These are phyloP conservation scores for Epizoanthus ramosus DNA, from an alignment of 92 coral and sea anemone genomes.

Conservation along the genomic window DNA sequence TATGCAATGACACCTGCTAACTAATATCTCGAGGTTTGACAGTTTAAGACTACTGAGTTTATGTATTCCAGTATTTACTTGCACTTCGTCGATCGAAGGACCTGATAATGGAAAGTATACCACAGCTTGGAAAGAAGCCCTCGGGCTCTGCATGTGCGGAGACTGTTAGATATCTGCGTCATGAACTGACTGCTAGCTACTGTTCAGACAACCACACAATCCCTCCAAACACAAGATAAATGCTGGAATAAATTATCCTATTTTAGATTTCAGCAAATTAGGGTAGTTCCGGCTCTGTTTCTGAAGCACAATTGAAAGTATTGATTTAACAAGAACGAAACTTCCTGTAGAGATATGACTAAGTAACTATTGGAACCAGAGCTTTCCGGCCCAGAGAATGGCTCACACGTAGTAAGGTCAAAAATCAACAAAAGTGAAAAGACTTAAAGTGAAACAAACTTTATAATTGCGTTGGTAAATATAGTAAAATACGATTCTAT, in stretches of 20 bases:
- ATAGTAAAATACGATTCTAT: too few species aligned
- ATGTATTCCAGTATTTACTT: constrained; percentile 16
- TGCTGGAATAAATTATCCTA: background rate
- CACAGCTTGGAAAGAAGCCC: too few species aligned
- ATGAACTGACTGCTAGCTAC: too few species aligned
- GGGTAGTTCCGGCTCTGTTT: background rate
- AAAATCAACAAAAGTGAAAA: too few species aligned
- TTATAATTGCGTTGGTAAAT: too few species aligned
- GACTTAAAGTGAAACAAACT: too few species aligned
- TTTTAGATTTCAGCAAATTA: background rate
- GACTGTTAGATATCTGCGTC: background rate
- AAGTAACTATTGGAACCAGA: background rate
- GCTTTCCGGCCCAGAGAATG: background rate
- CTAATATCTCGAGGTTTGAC: constrained; percentile 24
- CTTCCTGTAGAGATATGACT: background rate
- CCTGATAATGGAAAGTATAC: constrained; percentile 14
- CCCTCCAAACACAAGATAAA: too few species aligned
- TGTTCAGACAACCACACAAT: too few species aligned
- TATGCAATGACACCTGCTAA: constrained; percentile 19
- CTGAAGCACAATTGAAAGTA: background rate
- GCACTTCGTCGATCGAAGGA: constrained; percentile 31
- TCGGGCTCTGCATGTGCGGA: background rate
- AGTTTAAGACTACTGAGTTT: constrained; percentile 24
- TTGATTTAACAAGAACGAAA: background rate
- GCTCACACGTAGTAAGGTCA: too few species aligned